Base-by-base conservation (phyloP, 2,113 vertebrate genomes). In the Otocyon megalotis region DNA sequence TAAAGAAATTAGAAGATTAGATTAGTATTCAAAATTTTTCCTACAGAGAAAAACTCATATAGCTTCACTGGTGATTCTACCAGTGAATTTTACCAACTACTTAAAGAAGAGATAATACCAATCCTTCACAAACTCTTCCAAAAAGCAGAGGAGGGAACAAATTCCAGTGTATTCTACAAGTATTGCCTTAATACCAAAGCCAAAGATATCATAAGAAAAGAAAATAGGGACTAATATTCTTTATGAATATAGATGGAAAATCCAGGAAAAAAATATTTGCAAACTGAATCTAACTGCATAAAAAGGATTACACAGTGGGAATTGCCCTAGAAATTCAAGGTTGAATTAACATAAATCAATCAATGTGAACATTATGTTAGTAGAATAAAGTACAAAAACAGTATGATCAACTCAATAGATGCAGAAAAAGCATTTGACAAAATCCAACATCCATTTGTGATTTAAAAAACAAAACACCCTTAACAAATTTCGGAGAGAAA, bases 341-440 rank as follows among this genome's bases (percentile, higher is more conserved):
- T 62, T 72, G 11, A 22, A 37, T 94, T 72, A 92, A 48, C 92
- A 94, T 88, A 87, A 81, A 37, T 17, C 15, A 83, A 87, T 92
- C 35, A 76, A 69, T 94, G 13, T 83, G 76, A 88, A 93, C 19
- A 88, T 92, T 95, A 37, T 35, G 76, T 96, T 92, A 79, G 32
- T 95, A 74, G 30, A 80, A 96, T 95, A 87, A 95, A 95, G 53
- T 82, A 91, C 65, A 67, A 43, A 93, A 81, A 48, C 5, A 76
- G 43, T 2, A 76, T 53, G 10, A 77, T 77, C 24, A 82, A 88
- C 17, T 87, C 32, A 72, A 83, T 83, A 82, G n/a, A 69, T 71
- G 35, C 35, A 83, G 58, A 86, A 91, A 83, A 95, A 83, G n/a
- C 37, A 77, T 63, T 71, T 77, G 22, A 37, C 43, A 80, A 87